Evolutionary conservation across 2,888 invertebrate genomes (phyloP), one percentile per base, ranked within the genome.

Genomic region (Drosophila mulleri): DNA sequence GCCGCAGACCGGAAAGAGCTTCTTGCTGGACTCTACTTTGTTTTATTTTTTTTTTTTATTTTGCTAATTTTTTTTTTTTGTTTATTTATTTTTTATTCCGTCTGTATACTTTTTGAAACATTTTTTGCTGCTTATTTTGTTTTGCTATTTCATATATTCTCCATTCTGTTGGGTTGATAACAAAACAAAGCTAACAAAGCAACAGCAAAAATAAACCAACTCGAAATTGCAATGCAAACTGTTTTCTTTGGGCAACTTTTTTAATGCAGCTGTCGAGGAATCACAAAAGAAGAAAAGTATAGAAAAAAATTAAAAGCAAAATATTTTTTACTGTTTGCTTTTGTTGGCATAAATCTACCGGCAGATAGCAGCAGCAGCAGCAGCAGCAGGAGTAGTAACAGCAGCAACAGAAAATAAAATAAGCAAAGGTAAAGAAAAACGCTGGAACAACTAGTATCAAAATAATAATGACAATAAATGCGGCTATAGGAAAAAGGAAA

Each of bases 401-500:
- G 47, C 61, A 58, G 48, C 18, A 35, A 14, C 48, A 75, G 48
- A 39, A 39, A 54, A 41, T 39, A 41, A 44, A 44, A 57, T 35
- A 45, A 58, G 45, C 44, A 67, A 58, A 66, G 52, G 70, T 35
- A 65, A 45, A 73, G 60, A 69, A 53, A 65, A 42, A 50, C 20
- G 39, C 20, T 44, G 37, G 29, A 53, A 67, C 39, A 56, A 75
- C 58, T 52, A 69, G 75, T 85, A 75, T 81, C 79, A 82, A 88
- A 86, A 87, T 87, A 88, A 85, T 86, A 89, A 89, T 85, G 88
- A 89, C 88, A 89, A 88, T 82, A 81, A 82, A 86, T 83, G 81
- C 76, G 82, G 67, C 67, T 66, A 65, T 37, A 68, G 64, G 41
- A n/a, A 53, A 56, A 71, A 71, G 29, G 29, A 48, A 48, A 48